These are phyloP conservation scores for Antheraea pernyi DNA, from an alignment of 1,140 invertebrate species.

Conservation along the genomic window DNA sequence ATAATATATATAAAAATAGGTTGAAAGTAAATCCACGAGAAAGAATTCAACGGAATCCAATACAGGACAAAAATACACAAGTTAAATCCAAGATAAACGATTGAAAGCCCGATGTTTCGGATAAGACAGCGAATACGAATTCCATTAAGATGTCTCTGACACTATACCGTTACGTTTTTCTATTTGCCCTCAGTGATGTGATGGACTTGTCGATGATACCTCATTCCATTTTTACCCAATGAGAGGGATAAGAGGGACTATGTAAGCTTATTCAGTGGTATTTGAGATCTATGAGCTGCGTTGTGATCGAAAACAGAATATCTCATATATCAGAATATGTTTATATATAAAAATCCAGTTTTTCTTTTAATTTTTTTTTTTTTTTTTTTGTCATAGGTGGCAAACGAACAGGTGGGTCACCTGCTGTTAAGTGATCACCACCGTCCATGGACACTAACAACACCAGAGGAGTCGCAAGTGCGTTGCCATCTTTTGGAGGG, in stretches of 20 bases:
- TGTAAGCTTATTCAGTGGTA: neutral
- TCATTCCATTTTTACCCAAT: neutral
- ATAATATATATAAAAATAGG: too few relatives aligned
- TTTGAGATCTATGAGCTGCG: neutral
- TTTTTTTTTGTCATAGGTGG: too few relatives aligned
- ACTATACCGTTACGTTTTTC: constrained; percentile 30
- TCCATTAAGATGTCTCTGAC: constrained; percentile 31
- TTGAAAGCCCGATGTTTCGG: constrained; percentile 20
- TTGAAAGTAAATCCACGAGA: too few relatives aligned
- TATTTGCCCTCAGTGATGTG: constrained; percentile 25
- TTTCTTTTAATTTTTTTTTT: too few relatives aligned
- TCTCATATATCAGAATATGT: neutral
- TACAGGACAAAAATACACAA: neutral
- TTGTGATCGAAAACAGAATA: neutral
- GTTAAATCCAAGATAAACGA: constrained; percentile 23
- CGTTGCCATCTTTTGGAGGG: too few relatives aligned
- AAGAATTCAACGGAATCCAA: neutral
- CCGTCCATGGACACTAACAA: too few relatives aligned
- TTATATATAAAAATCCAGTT: neutral
- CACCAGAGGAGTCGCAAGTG: too few relatives aligned
- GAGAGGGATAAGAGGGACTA: neutral
- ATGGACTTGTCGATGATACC: constrained; percentile 14
- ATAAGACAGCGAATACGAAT: constrained; percentile 20
- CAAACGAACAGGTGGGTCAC: too few relatives aligned
- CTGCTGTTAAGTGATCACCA: too few relatives aligned